Evolutionary conservation across 2,888 invertebrate species (phyloP).

Genomic region (Agrypnus murinus): DNA sequence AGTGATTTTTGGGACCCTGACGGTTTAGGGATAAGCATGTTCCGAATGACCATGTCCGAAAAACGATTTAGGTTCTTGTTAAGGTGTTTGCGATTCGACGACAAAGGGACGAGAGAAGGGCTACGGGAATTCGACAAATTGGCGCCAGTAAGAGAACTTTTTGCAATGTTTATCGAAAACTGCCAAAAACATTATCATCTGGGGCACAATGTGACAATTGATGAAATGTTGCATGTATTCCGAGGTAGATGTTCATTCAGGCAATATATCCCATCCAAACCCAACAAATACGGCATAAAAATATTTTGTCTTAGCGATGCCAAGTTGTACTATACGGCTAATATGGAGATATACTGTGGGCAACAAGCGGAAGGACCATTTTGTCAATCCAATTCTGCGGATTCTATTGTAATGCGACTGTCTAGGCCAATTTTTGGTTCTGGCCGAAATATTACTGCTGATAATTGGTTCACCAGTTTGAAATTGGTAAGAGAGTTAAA

Average conservation of each 20-base stretch:
- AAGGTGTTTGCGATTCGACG: conserved; percentile 50
- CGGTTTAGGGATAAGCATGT: conserved; percentile 54
- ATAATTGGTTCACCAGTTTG: no score
- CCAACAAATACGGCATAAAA: conserved; percentile 26
- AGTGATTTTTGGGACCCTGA: conserved; percentile 55
- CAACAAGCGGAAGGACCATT: conserved; percentile 50
- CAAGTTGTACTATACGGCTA: conserved; percentile 40
- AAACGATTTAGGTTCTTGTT: conserved; percentile 45
- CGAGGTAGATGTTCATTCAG: conserved; percentile 2
- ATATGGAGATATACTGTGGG: conserved; percentile 54
- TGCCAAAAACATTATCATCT: conserved; percentile 53
- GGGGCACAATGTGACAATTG: conserved; percentile 14
- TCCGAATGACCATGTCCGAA: conserved; percentile 51
- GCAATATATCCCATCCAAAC: conserved; percentile 12
- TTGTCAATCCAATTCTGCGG: no score
- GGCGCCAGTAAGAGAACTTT: background rate
- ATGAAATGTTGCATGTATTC: background rate
- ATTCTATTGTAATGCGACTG: no score
- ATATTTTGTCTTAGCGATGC: conserved; percentile 28
- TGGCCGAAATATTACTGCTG: no score
- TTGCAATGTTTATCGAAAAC: conserved; percentile 58
- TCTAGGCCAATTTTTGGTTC: no score
- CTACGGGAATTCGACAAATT: no score
- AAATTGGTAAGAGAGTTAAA: no score
- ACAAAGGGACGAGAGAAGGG: conserved; percentile 25